Evolutionary conservation across 2,888 invertebrate genomes (phyloP).

Genomic region (Hypolimnas misippus): DNA sequence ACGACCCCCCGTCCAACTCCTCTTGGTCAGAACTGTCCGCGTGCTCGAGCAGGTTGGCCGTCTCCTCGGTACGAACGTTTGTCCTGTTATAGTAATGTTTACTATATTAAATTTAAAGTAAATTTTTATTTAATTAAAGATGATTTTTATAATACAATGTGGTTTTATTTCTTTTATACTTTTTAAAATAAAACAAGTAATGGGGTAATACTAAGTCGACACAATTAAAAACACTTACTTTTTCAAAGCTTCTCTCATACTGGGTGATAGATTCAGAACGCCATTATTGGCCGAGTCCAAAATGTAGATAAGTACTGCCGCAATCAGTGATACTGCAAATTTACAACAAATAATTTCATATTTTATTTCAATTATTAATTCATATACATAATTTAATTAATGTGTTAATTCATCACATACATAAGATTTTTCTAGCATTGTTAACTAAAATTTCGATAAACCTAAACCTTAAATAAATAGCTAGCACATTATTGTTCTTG

Average conservation of each 20-base stretch:
- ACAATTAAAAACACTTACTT: conserved; percentile 58
- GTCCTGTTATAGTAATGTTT: conserved; percentile 15
- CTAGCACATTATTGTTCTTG: no score
- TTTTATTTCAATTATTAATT: background rate
- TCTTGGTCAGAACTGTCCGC: conserved; percentile 69
- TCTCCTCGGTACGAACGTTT: conserved; percentile 57
- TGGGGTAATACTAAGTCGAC: no score
- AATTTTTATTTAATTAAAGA: conserved; percentile 3
- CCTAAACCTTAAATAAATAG: no score
- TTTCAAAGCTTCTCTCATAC: conserved; percentile 78
- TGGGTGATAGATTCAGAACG: conserved; percentile 89
- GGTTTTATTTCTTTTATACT: background rate
- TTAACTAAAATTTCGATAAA: no score
- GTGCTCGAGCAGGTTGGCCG: conserved; percentile 67
- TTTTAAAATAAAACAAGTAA: background rate
- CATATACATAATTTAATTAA: no score
- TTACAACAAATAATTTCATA: conserved; percentile 9
- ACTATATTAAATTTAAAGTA: background rate
- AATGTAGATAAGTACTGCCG: conserved; percentile 89
- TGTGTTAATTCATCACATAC: no score
- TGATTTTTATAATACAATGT: background rate
- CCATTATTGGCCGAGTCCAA: conserved; percentile 88
- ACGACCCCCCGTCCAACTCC: conserved; percentile 57
- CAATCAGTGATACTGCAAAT: conserved; percentile 80
- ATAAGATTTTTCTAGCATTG: no score